Percentiles rank a stretch among this genome's conserved stretches.
phyloP scores from a whole-genome alignment of 2,888 invertebrate genomes.

The Meiosimyza decipiens region DNA sequence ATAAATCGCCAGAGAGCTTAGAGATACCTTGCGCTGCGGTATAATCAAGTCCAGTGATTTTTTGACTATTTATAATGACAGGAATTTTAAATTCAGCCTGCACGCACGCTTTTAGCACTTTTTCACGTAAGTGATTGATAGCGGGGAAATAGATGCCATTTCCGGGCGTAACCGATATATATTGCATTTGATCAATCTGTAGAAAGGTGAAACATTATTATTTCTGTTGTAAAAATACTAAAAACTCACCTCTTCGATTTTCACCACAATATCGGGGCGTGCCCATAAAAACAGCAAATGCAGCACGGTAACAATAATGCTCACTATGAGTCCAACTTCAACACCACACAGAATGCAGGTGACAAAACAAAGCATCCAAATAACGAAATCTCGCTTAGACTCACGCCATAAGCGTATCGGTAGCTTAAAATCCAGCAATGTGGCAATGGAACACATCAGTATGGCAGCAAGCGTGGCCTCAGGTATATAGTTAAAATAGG shows the following conservation, averaged over 20 bases:
- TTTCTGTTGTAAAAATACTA: neutral
- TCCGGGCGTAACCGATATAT: slow-evolving; percentile 74
- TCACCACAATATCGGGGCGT: slow-evolving; percentile 69
- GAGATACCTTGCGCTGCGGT: slow-evolving; percentile 71
- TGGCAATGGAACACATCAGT: slow-evolving; percentile 84
- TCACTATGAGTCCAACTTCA: slow-evolving; percentile 82
- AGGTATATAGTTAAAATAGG: slow-evolving; percentile 88
- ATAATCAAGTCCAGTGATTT: slow-evolving; percentile 77
- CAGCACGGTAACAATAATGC: slow-evolving; percentile 74
- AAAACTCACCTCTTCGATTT: slow-evolving; percentile 56
- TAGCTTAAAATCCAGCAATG: slow-evolving; percentile 57
- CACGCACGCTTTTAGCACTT: slow-evolving; percentile 70
- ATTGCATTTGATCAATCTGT: slow-evolving; percentile 70
- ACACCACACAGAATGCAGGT: slow-evolving; percentile 78
- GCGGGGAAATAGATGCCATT: slow-evolving; percentile 79
- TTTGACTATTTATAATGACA: slow-evolving; percentile 75
- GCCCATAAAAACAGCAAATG: slow-evolving; percentile 77
- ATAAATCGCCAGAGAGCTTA: slow-evolving; percentile 60
- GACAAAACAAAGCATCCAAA: slow-evolving; percentile 76
- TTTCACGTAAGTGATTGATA: slow-evolving; percentile 73
- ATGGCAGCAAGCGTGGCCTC: slow-evolving; percentile 88
- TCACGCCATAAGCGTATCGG: slow-evolving; percentile 71
- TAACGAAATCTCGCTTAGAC: slow-evolving; percentile 73
- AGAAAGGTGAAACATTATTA: no score
- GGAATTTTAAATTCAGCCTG: slow-evolving; percentile 68